Conservation (phyloP, 1,140 invertebrate genomes). For the Calliopsis andreniformis region DNA sequence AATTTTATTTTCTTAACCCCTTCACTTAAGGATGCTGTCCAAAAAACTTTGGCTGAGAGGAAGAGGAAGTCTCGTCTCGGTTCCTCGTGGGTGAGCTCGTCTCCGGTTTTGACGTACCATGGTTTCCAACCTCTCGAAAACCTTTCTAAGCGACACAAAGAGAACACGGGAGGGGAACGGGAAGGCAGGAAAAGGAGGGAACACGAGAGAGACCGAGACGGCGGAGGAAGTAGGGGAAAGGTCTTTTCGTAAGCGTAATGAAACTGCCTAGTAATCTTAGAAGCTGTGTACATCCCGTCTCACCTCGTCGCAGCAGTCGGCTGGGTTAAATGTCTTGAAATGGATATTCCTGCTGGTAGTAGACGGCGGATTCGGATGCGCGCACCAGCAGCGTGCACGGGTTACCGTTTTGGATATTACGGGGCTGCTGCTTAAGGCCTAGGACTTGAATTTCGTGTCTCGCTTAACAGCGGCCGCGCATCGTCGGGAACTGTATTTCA, state of each 20-base stretch:
- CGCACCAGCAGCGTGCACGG: constrained; percentile 66
- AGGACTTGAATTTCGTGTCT: constrained; percentile 66
- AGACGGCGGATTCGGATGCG: constrained; percentile 55
- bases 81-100: constrained; percentile 58
- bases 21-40: constrained; percentile 31
- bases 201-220: not conserved
- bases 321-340: constrained; percentile 78
- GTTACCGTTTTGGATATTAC: constrained; percentile 78
- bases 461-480: constrained; percentile 56
- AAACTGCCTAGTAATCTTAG: constrained; percentile 77
- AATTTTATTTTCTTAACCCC: constrained; percentile 48
- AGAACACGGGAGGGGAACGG: constrained; percentile 11
- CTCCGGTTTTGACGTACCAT: constrained; percentile 60
- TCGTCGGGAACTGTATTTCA: constrained; percentile 20
- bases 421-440: constrained; percentile 58
- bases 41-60: constrained; percentile 51
- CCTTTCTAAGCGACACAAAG: constrained; percentile 59
- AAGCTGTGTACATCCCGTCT: constrained; percentile 67
- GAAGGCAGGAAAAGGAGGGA: constrained; percentile 6
- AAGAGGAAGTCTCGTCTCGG: constrained; percentile 62
- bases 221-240: constrained; percentile 17
- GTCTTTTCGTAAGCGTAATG: constrained; percentile 71
- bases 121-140: constrained; percentile 47
- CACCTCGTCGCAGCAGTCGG: constrained; percentile 66
- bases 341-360: constrained; percentile 73